Evolutionary conservation across 1,140 invertebrate genomes (phyloP).

Genomic region (Gryon sp.): DNA sequence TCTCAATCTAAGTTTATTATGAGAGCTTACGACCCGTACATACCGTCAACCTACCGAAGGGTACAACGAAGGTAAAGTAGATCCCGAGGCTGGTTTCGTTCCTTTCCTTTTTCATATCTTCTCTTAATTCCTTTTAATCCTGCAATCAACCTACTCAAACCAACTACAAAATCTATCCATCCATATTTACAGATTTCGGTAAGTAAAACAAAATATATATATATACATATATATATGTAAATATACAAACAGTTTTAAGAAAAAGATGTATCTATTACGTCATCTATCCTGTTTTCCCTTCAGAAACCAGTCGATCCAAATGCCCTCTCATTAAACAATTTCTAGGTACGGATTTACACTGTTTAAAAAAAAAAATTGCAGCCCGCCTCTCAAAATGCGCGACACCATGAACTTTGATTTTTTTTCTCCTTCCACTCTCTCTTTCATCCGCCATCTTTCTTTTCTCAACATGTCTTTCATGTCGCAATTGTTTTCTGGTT

Average conservation of each 20-base stretch:
- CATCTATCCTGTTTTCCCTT: conserved; percentile 9
- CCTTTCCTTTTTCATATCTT: conserved; percentile 6
- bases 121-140: neutral
- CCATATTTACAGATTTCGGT: conserved; percentile 45
- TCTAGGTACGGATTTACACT: conserved; percentile 79
- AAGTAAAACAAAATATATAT: conserved; percentile 22
- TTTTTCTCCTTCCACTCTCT: conserved; percentile 40
- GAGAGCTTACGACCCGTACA: conserved; percentile 79
- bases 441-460: neutral
- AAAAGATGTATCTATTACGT: too few species aligned
- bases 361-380: conserved; percentile 73
- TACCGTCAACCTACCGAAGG: conserved; percentile 77
- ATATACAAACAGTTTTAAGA: too few species aligned
- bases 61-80: conserved; percentile 80
- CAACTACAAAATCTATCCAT: neutral
- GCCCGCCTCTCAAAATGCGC: conserved; percentile 76
- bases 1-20: conserved; percentile 79
- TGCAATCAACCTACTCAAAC: too few species aligned
- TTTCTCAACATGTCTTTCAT: neutral
- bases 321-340: conserved; percentile 76
- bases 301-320: conserved; percentile 75
- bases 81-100: conserved; percentile 78
- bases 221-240: too few species aligned
- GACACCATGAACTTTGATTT: conserved; percentile 60
- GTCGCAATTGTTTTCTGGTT: neutral